Base-by-base conservation (phyloP, 2,113 vertebrate genomes). In the Panurus biarmicus region DNA sequence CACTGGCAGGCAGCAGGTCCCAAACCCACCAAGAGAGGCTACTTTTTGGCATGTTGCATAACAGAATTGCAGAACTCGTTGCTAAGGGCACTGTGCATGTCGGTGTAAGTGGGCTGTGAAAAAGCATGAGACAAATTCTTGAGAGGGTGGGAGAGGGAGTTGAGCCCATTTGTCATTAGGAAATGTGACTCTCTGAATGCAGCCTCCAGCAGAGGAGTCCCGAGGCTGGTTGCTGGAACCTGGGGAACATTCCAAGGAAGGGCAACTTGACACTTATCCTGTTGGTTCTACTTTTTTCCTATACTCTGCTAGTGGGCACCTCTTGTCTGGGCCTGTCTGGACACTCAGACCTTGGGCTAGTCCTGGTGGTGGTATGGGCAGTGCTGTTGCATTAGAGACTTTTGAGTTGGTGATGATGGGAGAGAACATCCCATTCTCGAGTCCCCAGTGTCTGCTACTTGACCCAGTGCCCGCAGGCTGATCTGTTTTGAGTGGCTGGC, bases 251-350 rank as follows among this genome's bases (percentile, higher is more conserved):
- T 69, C 78, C 38, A 76, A 38, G 62, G 45, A 65, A 83, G 38
- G 40, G 26, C 50, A 81, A 24, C 28, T 54, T 51, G 47, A 38
- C 29, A 22, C 25, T 87, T 45, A 33, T 1, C n/a, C 26, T 11
- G 4, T 71, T 74, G 25, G 20, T 84, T 62, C 33, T 61, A 1
- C 10, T 40, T 53, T 45, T 77, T 64, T 28, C 28, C 48, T 75
- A 0, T 1, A 3, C 33, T 76, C 17, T 85, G 0, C 51, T 69
- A 10, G 11, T 38, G 40, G 60, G 22, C 36, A n/a, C 53, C 29
- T 91, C 56, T 81, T n/a, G 36, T 61, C 61, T 61, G 53, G 14
- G 64, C 25, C 47, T 36, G 2, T 36, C 4, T 58, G 80, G 64
- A 12, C 48, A 6, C 35, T 72, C 10, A 13, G 10, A n/a, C 36